Evolutionary conservation across 2,888 invertebrate species (phyloP), one percentile per base, ranked within the genome.

Genomic region (Eristalinus aeneus): DNA sequence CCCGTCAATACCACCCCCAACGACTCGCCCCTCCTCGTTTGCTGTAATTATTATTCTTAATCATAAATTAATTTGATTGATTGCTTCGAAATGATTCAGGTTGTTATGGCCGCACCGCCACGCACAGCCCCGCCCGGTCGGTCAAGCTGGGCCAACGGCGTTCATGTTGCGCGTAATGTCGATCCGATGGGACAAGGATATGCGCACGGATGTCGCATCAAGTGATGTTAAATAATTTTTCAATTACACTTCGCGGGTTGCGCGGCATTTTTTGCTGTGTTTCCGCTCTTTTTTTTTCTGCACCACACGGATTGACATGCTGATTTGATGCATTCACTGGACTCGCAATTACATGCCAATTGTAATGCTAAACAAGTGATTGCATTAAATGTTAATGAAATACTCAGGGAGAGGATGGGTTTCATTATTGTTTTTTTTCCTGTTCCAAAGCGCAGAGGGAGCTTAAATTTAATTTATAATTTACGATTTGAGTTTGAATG

Each of bases 301-400:
- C 39, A 46, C 23, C 9, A n/a, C 46, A n/a, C 46, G 27, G 71
- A 67, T 34, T 75, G 71, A 75, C 75, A 80, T 80, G 68, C 67
- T 80, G 84, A 85, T 80, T 85, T 85, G 71, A 85, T 76, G 84
- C 75, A 76, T 84, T 84, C 67, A 75, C 72, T 80, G 75, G 80
- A 85, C 73, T 76, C 65, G 72, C 80, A 85, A 85, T 85, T 85
- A 85, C 75, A 84, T 67, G 71, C 71, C 80, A 73, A 76, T 76
- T 80, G 84, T 80, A 72, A 63, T 80, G 61, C 80, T 80, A 85
- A 80, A 85, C 84, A 80, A 80, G 75, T 80, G 84, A 85, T 80
- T 72, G 71, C 72, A 80, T 80, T 85, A 85, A 85, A 80, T 80
- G 72, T 80, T 85, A 85, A 85, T 85, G 72, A 80, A 80, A 84